phyloP scores from a whole-genome alignment of 2,888 invertebrate species.

The Pterostichus niger region DNA sequence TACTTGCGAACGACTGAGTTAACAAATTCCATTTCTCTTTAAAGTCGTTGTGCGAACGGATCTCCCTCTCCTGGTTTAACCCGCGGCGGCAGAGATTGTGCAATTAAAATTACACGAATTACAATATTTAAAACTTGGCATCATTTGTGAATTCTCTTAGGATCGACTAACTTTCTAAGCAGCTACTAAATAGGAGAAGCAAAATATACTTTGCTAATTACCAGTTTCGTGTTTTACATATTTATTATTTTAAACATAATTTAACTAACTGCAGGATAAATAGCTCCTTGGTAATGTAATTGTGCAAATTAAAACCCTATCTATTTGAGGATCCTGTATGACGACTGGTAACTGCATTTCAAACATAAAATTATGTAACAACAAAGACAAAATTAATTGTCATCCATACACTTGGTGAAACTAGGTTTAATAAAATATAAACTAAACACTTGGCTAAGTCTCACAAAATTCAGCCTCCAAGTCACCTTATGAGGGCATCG shows the following conservation, averaged over 20 bases:
- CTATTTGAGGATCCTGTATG: no score
- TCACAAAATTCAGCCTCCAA: no score
- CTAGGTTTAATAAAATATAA: no score
- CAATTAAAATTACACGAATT: slow-evolving; percentile 51
- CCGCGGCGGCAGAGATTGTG: slow-evolving; percentile 27
- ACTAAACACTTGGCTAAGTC: no score
- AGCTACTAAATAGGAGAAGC: not conserved
- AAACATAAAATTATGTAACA: no score
- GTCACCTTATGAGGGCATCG: no score
- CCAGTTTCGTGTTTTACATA: slow-evolving; percentile 12
- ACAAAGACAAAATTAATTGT: no score
- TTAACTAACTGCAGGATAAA: no score
- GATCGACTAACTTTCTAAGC: not conserved
- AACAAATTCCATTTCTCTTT: slow-evolving; percentile 63
- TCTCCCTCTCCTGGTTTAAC: not conserved
- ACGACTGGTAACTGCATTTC: no score
- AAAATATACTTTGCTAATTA: slow-evolving; percentile 33
- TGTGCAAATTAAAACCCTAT: no score
- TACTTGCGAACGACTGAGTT: slow-evolving; percentile 58
- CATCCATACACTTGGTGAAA: no score
- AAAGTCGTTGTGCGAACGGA: slow-evolving; percentile 36
- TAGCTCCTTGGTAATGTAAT: no score
- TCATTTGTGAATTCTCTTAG: slow-evolving; percentile 23
- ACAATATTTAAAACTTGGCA: slow-evolving; percentile 56
- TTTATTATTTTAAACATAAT: not conserved